Base-by-base conservation (phyloP, 23 tunicate species). In the Halocynthia aurantium region DNA sequence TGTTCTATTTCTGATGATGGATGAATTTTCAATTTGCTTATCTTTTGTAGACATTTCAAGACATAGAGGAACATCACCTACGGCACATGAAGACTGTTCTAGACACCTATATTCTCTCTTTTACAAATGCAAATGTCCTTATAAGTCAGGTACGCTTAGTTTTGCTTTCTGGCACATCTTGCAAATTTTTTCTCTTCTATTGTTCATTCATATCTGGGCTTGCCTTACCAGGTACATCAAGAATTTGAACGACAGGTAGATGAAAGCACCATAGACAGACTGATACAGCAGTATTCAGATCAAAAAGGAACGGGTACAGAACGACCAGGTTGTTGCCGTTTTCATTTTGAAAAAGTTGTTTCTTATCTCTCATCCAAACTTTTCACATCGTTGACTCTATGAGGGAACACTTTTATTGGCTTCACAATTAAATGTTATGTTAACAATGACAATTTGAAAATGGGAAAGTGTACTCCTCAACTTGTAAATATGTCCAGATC, bases 221-320 rank as follows among this genome's bases (percentile, higher is more conserved):
- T 18, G 22, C 50, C 50, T 10, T 64, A 55, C 7, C 55, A 87
- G 94, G 98, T 92, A 40, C 88, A 92, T 61, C 91, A 84, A 62
- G 98, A 92, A 56, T 80, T 92, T 53, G 82, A 85, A 75, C 57
- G 82, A 51, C 88, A 92, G 61, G 81, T 86, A 5, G 80, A 69
- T 75, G 98, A 92, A 63, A 82, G 79, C 65, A 72, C 88, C 5
- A 72, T 75, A 5, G 88, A 57, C 22, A 63, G 58, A 8, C 76
- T 92, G 52, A 19, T 92, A 6, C 83, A 82, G 52, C 85, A 83
- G 52, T 92, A 71, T 70, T 67, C 88, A 61, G 83, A 92, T 56
- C 57, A 70, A 65, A 92, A 82, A 78, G 98, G 92, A 7, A 92
- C 98, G 8, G 98, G 98, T 51, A 77, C 82, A 7, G 88, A 92